Evolutionary conservation across 2,113 vertebrate genomes (phyloP).

Genomic region (Psettodes erumei): DNA sequence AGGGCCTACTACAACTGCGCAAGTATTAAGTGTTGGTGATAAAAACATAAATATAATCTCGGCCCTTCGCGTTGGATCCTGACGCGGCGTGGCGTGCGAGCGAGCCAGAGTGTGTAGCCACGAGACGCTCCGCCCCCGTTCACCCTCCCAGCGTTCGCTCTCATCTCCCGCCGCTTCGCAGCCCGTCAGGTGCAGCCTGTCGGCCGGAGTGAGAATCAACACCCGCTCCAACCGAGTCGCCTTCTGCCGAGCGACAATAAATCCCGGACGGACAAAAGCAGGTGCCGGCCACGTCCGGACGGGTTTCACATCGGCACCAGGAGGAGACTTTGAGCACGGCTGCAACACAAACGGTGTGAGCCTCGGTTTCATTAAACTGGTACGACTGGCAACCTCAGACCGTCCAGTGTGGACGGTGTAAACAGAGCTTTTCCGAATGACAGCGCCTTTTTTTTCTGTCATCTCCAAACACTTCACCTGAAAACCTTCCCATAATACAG

Average conservation of each 20-base stretch:
- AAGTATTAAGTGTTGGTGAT: background rate
- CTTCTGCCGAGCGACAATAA: conserved; percentile 47
- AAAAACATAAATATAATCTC: background rate
- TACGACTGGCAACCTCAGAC: background rate
- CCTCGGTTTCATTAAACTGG: background rate
- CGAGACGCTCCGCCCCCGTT: background rate
- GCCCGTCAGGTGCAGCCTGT: conserved; percentile 59
- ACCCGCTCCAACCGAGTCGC: conserved; percentile 47
- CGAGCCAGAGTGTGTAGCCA: background rate
- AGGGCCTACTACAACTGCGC: background rate
- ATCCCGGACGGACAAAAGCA: conserved; percentile 30
- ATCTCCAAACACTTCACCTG: background rate
- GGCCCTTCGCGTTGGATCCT: background rate
- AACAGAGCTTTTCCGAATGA: background rate
- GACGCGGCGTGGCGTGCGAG: background rate
- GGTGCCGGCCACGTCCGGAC: conserved; percentile 15
- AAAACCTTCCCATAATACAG: background rate
- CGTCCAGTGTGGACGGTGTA: background rate
- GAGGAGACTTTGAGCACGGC: background rate
- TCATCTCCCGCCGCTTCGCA: conserved; percentile 43
- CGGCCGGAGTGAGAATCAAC: conserved; percentile 38
- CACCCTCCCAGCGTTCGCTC: conserved; percentile 38
- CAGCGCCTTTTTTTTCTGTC: background rate
- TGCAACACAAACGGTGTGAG: background rate
- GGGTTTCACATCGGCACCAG: conserved; percentile 7